Base-by-base conservation (phyloP, 2,888 invertebrate species). In the Ormyrus thymus region DNA sequence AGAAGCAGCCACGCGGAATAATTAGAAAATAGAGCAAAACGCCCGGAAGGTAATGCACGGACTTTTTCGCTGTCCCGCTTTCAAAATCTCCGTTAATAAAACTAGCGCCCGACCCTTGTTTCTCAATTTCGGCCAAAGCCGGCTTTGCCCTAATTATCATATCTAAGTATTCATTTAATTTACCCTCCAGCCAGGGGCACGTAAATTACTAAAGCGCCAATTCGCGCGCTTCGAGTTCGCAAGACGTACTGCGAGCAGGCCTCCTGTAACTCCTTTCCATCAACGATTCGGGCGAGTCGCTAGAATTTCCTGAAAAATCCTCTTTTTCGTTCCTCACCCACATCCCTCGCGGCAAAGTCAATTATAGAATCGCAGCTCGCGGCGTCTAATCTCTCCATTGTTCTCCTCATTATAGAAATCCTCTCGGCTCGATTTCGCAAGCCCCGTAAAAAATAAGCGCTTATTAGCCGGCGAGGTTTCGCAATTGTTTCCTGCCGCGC, bases 1-100 rank as follows among this genome's bases (percentile, higher is more conserved):
- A 86, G 86, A 86, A 83, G 81, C 85, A 85, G 82, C 84, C 84
- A 83, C 83, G 81, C 82, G 85, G 85, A 86, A 86, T 86, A 86
- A 86, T 86, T 86, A 85, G 85, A 86, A 86, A 86, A 86, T 85
- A 85, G 85, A 83, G 84, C 82, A 81, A 74, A 79, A 62, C 68
- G 66, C 75, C 70, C 64, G 69, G 61, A 78, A 74, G 69, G 55
- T 77, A 77, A 77, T 71, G 55, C 72, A 15, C 61, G 56, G 48
- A 65, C 69, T 72, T 71, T 71, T 77, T 72, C 56, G 51, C 66
- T 51, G 50, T 43, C 71, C 15, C 74, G 9, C 50, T 72, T 61
- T 59, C 55, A 46, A 75, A 65, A 70, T 75, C 65, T 55, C 56
- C 55, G 55, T 69, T 55, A 62, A 62, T 62, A 64, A 70, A 70